Percentiles rank a stretch among this genome's conserved stretches.
These are phyloP conservation scores for Agrotis puta DNA, from an alignment of 2,888 invertebrate genomes.

Conservation along the genomic window DNA sequence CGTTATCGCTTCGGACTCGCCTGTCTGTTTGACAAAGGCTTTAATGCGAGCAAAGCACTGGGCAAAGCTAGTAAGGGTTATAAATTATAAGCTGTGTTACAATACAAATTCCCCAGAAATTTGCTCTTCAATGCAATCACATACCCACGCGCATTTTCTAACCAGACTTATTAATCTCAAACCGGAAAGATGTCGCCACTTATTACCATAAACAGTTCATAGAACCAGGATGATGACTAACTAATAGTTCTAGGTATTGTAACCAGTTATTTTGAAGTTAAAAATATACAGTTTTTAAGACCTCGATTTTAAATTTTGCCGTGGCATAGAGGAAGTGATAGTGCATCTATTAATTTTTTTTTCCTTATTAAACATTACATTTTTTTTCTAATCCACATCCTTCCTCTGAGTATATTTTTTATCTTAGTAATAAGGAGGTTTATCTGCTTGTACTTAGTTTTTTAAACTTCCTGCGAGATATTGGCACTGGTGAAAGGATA, in stretches of 20 bases:
- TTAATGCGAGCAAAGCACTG: too few relatives aligned
- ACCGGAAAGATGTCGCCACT: conserved; percentile 42
- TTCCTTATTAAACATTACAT: conserved; percentile 1
- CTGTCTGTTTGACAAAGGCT: too few relatives aligned
- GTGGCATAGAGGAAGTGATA: conserved; percentile 41
- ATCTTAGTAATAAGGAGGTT: neutral
- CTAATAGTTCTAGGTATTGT: neutral
- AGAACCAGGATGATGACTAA: conserved; percentile 37
- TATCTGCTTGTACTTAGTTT: neutral
- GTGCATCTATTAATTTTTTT: conserved; percentile 18
- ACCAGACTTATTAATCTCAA: conserved; percentile 19
- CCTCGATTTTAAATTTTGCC: conserved; percentile 22
- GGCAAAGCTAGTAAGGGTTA: too few relatives aligned
- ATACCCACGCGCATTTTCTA: neutral
- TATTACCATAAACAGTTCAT: conserved; percentile 39
- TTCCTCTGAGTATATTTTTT: neutral
- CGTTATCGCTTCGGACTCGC: too few relatives aligned
- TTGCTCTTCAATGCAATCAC: neutral
- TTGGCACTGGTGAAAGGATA: neutral
- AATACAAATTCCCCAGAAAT: neutral
- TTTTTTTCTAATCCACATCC: neutral
- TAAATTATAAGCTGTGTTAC: neutral
- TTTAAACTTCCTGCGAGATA: conserved; percentile 1
- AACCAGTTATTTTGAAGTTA: conserved; percentile 29
- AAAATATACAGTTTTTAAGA: conserved; percentile 28